Evolutionary conservation across 1,140 invertebrate species (phyloP), one percentile per base, ranked within the genome.

Genomic region (Zaprionus africanus): DNA sequence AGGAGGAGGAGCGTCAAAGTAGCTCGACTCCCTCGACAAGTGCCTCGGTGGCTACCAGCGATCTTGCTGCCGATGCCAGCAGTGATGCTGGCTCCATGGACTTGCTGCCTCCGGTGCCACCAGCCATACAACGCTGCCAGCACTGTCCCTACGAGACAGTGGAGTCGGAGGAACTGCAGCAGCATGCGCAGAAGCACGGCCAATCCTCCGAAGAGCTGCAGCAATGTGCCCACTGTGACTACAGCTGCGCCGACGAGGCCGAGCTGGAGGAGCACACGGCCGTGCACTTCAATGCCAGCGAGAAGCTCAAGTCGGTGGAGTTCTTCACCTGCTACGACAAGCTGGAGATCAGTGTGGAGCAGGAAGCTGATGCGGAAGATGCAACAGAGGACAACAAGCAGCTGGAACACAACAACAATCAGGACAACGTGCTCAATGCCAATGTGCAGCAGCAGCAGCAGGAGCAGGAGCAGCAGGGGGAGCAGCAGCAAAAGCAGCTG

Each of bases 181-280:
- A 88, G 41, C 92, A 93, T 64, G 26, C 86, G 26, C 95, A 95
- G 62, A 96, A 96, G 83, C 97, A 98, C 54, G 96, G 96, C 68
- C 95, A 95, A 0, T 94, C 95, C 1, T 49, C 63, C 1, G 94
- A 95, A 19, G 95, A 95, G 24, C 94, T 95, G 19, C 95, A 95
- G 83, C 96, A 96, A 72, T 98, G 97, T 86, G 94, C 95, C n/a
- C 95, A 96, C 73, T 98, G 97, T 93, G 96, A 96, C 86, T 98
- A 98, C 92, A 95, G 95, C 31, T 96, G 96, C 0, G 26, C 15
- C 5, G 76, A 76, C 1, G 81, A 88, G 22, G 17, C 76, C 0
- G 64, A 84, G 13, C 69, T 93, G 22, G 90, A 90, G 19, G 87
- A 92, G 54, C 92, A 93, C 63, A 91, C 78, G 3, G 62, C 77